Evolutionary conservation across 2,113 vertebrate species (phyloP), one percentile per base, ranked within the genome.

Genomic region (Psilopsiagon aurifrons): DNA sequence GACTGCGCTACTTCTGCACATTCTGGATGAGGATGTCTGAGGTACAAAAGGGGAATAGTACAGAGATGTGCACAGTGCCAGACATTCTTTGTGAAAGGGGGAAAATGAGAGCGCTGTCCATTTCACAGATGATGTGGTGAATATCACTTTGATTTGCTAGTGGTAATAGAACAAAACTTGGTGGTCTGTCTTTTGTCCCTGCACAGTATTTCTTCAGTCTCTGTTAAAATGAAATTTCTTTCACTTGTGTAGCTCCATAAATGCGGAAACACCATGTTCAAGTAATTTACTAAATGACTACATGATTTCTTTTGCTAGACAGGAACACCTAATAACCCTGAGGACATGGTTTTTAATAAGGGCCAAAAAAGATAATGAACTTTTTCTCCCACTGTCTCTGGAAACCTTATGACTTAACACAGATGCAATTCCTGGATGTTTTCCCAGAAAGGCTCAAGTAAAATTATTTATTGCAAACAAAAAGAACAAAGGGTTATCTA

Each of bases 301-400:
- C 12, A 64, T 46, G 17, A 54, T 91, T 95, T 16, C 86, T 93
- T 94, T 44, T 84, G 62, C 47, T 41, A 68, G 60, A 51, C 43
- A 79, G 37, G 37, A 86, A 47, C 23, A 46, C 19, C 41, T 92
- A 71, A 77, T 92, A 91, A 92, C 31, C 39, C 57, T 37, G 55
- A 95, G 73, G 69, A 85, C 71, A 64, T 1, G 10, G 16, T 75
- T 90, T 93, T 82, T 39, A 75, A 24, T 69, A 47, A 28, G 83
- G 71, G 75, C 91, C 92, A 96, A 24, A 94, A 84, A 94, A 51
- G 5, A 59, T 92, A 88, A 90, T 57, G 59, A 60, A 82, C 64
- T 80, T 44, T 87, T 79, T 87, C 18, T 95, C 33, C 47, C 25
- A 9, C 35, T 89, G 10, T 78, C 39, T 89, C 46, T 89, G 76